A percentile compares a stretch with the other conserved stretches of the same genome.
Conservation (phyloP, 2,113 vertebrate genomes). For the Mustela nigripes region DNA sequence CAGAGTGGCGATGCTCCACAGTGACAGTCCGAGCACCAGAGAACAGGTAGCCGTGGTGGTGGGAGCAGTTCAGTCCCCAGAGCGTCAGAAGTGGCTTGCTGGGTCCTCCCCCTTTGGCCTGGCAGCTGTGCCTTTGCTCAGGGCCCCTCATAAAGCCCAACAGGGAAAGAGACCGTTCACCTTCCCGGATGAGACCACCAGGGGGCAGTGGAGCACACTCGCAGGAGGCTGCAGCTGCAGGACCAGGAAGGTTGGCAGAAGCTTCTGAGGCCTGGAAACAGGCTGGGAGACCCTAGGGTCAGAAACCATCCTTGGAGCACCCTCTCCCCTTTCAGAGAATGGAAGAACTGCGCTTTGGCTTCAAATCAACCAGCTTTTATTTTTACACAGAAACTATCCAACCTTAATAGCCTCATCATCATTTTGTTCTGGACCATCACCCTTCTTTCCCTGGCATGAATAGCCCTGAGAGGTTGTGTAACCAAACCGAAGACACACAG, state of each 20-base stretch:
- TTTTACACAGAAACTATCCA: neutral
- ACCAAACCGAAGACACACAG: slow-evolving; percentile 41
- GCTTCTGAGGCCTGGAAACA: neutral
- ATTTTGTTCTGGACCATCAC: slow-evolving; percentile 4
- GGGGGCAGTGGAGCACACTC: slow-evolving; percentile 83
- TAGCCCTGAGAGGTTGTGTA: slow-evolving; percentile 56
- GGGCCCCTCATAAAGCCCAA: neutral
- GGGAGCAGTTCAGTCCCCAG: neutral
- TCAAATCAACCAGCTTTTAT: neutral
- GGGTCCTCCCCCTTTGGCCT: neutral
- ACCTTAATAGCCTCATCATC: neutral
- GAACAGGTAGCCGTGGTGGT: neutral
- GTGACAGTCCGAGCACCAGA: neutral
- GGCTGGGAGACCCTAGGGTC: neutral
- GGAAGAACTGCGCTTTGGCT: neutral
- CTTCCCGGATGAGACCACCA: slow-evolving; percentile 76
- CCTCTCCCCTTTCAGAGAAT: neutral
- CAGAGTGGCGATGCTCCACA: neutral
- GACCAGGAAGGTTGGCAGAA: neutral
- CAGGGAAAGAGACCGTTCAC: neutral
- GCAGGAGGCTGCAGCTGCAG: slow-evolving; percentile 43
- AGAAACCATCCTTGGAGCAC: neutral
- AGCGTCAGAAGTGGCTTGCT: neutral
- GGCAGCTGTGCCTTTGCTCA: neutral
- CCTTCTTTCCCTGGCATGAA: neutral